These are phyloP conservation scores for Xestia ashworthii DNA, from an alignment of 2,888 invertebrate species.

Conservation along the genomic window DNA sequence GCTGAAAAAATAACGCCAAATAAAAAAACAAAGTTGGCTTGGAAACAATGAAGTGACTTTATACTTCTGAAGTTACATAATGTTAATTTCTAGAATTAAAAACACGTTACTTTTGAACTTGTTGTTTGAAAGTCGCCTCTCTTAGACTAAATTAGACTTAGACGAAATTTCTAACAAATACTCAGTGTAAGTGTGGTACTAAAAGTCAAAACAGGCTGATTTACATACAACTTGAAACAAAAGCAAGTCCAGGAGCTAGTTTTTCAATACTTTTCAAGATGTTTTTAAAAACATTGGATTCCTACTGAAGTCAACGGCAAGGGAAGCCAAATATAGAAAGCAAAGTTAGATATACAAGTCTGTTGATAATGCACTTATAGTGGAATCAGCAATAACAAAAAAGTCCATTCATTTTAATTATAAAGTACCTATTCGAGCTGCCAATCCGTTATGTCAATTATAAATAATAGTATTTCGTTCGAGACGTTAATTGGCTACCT, in stretches of 20 bases:
- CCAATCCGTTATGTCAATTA: constrained; percentile 21
- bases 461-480: background rate
- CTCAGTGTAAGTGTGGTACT: background rate
- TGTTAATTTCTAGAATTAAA: background rate
- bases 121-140: background rate
- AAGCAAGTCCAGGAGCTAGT: background rate
- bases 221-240: background rate
- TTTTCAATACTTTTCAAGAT: background rate
- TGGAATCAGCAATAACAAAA: background rate
- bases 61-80: background rate
- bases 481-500: background rate
- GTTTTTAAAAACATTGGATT: background rate
- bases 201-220: background rate
- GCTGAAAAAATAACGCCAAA: background rate
- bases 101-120: background rate
- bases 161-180: background rate
- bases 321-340: background rate
- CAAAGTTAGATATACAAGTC: background rate
- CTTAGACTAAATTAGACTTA: too few relatives aligned
- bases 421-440: background rate
- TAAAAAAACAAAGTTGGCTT: background rate
- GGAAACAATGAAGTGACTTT: background rate
- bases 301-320: too few relatives aligned
- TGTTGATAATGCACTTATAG: background rate
- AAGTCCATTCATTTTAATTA: background rate